Evolutionary conservation across 2,113 vertebrate genomes (phyloP), one percentile per base, ranked within the genome.

Genomic region (Ailuropoda melanoleuca): DNA sequence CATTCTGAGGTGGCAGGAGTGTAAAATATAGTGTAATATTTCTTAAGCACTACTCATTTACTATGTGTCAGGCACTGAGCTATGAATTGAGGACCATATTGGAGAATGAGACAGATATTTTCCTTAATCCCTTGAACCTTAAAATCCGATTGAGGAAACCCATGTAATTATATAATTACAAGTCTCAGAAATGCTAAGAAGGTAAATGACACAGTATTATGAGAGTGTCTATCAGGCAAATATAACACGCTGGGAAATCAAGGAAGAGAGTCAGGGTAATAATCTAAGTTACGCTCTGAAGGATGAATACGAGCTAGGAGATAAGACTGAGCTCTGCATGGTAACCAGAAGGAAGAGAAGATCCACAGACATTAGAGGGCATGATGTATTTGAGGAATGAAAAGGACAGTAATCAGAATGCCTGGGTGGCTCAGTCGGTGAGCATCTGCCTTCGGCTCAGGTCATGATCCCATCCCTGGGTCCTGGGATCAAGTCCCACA

Each of bases 121-220:
- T 26, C 62, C 53, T 24, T 86, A 23, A 96, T 78, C n/a, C 78
- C 34, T 88, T 89, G 23, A 91, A 94, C 70, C 66, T 94, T 89
- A 95, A 89, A 95, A 74, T 85, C 23, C 53, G 94, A 68, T 12
- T 92, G 34, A 43, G 29, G 19, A 46, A 90, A 92, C 26, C 90
- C 8, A 43, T 53, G 23, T 34, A 93, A 90, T 96, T 72, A 90
- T 48, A 83, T 64, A 92, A 97, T 92, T 86, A 96, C 3, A 97
- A 88, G 19, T 19, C 9, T 64, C 24, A 90, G 86, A 92, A 96
- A 62, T 77, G 29, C 56, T 92, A 94, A 94, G 60, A 74, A 83
- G 37, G 37, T 92, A 93, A 95, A 78, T 72, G 48, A 37, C 23
- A 96, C 81, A 39, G 8, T 90, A 88, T 70, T 50, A 56, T 53